Base-by-base conservation (phyloP, 30 jellyfish, hydroid and myxozoan genomes). In the Aurelia aurita region DNA sequence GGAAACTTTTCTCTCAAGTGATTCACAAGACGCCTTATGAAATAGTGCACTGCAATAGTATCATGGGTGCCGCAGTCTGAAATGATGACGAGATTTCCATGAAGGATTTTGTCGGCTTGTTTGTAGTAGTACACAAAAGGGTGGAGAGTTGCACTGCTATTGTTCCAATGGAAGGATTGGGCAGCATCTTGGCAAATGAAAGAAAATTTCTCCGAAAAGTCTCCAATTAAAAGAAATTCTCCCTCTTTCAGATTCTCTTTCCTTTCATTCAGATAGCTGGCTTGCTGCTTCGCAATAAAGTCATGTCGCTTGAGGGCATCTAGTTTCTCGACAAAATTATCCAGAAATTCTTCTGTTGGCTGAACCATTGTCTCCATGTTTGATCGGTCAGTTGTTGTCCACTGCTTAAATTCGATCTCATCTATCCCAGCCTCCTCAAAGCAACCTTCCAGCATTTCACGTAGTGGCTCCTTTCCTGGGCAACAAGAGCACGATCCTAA, bases 381-480 rank as follows among this genome's bases (percentile, higher is more conserved):
- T 59, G 94, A n/a, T 28, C 94, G 21, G 46, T 69, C 66, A 27
- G 58, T 67, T 23, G 90, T 29, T 27, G 72, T 43, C 90, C 91
- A 84, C 84, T 58, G 82, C 81, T 27, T 53, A 59, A 53, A 76
- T 27, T 54, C 61, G 3, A 57, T 39, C 11, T 76, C 62, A 16
- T 76, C 82, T 29, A 39, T 76, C 22, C 81, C 81, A 9, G 69
- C 62, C 44, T 58, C 81, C 22, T 65, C 89, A 81, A 81, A 81
- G 21, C 61, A 81, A 44, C 19, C 60, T 60, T 39, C 55, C 79
- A 81, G 45, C 82, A 34, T 32, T 53, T 49, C 77, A 29, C 46
- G 29, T 2, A 81, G 91, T 35, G 23, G 72, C 21, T 57, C 79
- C 15, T 27, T 60, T 53, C 34, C 91, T 45, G 58, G 88, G 88